phyloP scores from a whole-genome alignment of 2,797 vertebrate species.

The Carduelis carduelis region DNA sequence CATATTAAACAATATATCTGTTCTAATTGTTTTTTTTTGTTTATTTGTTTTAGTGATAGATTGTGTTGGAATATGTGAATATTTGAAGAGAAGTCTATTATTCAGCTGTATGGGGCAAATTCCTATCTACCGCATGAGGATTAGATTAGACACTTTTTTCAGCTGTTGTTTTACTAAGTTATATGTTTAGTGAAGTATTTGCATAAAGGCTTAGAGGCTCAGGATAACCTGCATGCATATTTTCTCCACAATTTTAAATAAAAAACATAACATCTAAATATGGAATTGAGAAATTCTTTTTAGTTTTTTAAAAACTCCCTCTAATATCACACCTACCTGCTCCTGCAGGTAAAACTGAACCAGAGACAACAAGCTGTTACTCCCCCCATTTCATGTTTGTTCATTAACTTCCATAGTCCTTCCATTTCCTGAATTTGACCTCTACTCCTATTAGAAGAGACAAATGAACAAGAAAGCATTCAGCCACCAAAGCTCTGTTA shows the following conservation, averaged over 20 bases:
- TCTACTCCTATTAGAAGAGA: not conserved
- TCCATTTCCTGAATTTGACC: not conserved
- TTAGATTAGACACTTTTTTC: not conserved
- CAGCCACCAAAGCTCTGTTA: not conserved
- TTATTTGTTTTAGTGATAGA: not conserved
- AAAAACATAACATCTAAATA: not conserved
- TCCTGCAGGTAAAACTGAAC: not conserved
- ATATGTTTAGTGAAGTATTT: not conserved
- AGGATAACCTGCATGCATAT: not conserved
- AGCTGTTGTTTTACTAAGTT: not conserved
- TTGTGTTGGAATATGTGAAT: not conserved
- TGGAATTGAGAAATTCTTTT: not conserved
- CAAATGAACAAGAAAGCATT: not conserved
- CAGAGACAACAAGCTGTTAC: not conserved
- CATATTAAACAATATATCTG: not conserved
- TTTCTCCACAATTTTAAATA: not conserved
- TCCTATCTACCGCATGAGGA: not conserved
- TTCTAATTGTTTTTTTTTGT: not conserved
- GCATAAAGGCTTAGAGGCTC: not conserved
- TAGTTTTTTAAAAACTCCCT: not conserved
- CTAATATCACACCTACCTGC: not conserved
- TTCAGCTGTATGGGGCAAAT: not conserved
- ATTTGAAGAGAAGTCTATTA: not conserved
- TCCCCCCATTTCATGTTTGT: not conserved
- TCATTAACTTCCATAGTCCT: not conserved